Conservation (phyloP, 2,888 invertebrate species). For the Cephus sareptanus region DNA sequence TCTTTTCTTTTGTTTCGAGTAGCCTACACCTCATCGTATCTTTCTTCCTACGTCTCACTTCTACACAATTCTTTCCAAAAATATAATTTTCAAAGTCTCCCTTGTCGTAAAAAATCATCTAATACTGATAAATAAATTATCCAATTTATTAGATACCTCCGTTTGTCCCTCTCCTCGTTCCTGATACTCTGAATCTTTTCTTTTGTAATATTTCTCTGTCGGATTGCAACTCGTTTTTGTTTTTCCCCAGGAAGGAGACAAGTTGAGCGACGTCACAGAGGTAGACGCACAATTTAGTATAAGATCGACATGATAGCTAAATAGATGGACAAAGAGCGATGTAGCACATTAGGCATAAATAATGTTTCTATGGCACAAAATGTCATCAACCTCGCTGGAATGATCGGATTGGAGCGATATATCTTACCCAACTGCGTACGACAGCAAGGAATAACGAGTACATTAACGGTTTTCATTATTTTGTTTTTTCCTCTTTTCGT, state of each 20-base stretch:
- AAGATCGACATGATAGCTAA: not conserved
- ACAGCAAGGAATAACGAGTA: not conserved
- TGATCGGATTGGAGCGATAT: not conserved
- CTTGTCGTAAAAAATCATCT: conserved; percentile 13
- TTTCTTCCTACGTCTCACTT: not conserved
- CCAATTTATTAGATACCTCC: not conserved
- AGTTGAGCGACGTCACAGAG: not conserved
- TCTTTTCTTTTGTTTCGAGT: not conserved
- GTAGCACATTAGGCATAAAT: conserved; percentile 5
- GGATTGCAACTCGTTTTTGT: conserved; percentile 1
- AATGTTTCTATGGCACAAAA: conserved; percentile 14
- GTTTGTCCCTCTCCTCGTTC: not conserved
- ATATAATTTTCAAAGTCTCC: conserved; percentile 13
- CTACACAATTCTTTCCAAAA: conserved; percentile 20
- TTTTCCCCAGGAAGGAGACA: not conserved
- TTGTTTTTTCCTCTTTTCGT: not conserved
- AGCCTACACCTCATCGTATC: not conserved
- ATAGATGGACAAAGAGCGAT: conserved; percentile 1
- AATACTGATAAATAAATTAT: conserved; percentile 17
- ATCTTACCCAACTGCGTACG: not conserved
- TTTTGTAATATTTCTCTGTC: conserved; percentile 7
- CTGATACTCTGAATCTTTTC: conserved; percentile 8
- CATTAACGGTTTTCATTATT: not conserved
- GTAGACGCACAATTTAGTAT: not conserved
- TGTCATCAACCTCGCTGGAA: not conserved